phyloP scores from a whole-genome alignment of 2,888 invertebrate species.

The Blera fallax region DNA sequence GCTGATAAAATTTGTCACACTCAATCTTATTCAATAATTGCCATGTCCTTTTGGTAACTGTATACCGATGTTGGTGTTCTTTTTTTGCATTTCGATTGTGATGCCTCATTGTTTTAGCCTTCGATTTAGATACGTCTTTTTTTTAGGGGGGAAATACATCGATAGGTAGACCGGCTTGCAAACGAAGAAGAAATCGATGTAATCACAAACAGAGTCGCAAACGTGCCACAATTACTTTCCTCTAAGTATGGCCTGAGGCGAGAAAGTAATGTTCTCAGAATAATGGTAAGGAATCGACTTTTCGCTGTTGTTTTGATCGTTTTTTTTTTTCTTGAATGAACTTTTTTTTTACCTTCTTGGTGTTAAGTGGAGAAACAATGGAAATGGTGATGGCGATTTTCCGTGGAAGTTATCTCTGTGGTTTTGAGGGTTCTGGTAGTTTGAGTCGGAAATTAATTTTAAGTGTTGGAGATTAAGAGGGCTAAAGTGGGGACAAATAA shows the following conservation, averaged over 20 bases:
- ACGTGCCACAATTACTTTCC: constrained; percentile 66
- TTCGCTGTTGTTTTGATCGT: constrained; percentile 16
- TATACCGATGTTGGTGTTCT: constrained; percentile 1
- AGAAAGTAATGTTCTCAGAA: constrained; percentile 62
- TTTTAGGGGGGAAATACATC: neutral
- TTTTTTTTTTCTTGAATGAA: neutral
- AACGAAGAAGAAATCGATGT: constrained; percentile 31
- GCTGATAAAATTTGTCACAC: constrained; percentile 67
- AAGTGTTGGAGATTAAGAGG: constrained; percentile 70
- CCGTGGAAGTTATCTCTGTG: constrained; percentile 47
- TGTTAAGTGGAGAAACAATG: constrained; percentile 57
- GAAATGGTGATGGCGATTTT: constrained; percentile 39
- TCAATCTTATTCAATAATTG: constrained; percentile 57
- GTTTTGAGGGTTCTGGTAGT: constrained; percentile 22
- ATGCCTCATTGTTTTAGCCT: constrained; percentile 37
- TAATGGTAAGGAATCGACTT: constrained; percentile 64
- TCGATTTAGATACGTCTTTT: neutral
- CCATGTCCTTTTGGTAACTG: constrained; percentile 14
- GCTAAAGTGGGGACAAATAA: constrained; percentile 68
- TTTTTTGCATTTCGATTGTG: constrained; percentile 19
- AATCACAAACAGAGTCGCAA: constrained; percentile 61
- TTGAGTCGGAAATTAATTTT: constrained; percentile 63
- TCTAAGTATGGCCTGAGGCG: constrained; percentile 58
- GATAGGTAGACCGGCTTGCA: neutral
- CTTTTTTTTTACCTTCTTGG: constrained; percentile 12